Evolutionary conservation across 1,140 invertebrate genomes (phyloP).

Genomic region (Thereuonema tuberculata): DNA sequence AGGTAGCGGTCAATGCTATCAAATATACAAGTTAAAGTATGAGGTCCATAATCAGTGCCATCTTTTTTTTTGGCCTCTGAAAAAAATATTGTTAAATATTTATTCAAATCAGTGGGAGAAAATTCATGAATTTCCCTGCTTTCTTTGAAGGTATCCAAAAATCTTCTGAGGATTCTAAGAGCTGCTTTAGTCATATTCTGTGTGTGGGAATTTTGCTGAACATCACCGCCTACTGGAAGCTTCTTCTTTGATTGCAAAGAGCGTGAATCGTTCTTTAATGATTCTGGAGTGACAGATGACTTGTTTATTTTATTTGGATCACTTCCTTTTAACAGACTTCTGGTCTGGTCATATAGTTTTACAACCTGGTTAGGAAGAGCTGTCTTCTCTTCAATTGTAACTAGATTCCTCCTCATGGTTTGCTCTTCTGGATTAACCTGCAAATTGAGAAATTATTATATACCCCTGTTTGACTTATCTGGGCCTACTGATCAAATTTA

Average conservation of each 20-base stretch:
- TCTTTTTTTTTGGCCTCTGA: constrained; percentile 1
- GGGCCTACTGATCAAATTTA: no score
- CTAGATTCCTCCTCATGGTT: no score
- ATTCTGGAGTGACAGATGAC: neutral
- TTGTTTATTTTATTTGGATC: neutral
- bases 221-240: neutral
- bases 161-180: neutral
- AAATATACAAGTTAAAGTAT: constrained; percentile 4
- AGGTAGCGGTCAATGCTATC: constrained; percentile 1
- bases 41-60: constrained; percentile 3
- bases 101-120: neutral
- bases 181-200: neutral
- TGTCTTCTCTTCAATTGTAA: no score
- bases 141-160: neutral
- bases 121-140: constrained; percentile 4
- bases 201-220: constrained; percentile 4
- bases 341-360: no score
- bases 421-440: neutral
- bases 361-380: no score
- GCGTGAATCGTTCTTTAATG: neutral
- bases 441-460: constrained; percentile 8
- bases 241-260: neutral
- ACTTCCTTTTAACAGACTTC: no score
- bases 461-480: neutral
- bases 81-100: neutral